Conservation (phyloP, 92 coral and sea anemone species). For the Micromussa lordhowensis region DNA sequence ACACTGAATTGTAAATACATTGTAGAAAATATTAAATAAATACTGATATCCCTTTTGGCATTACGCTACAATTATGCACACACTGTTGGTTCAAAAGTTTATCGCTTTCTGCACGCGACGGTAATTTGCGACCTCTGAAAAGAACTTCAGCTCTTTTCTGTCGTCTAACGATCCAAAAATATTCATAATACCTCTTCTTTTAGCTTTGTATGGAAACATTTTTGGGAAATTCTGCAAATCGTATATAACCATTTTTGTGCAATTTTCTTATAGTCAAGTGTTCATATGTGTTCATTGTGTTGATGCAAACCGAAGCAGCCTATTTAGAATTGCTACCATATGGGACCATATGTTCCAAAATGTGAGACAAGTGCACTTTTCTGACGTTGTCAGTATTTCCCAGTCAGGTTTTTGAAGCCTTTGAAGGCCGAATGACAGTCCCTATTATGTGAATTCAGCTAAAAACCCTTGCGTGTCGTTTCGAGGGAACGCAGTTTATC, state of each 20-base stretch:
- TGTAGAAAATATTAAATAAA: not conserved
- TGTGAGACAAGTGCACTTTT: conserved; percentile 1
- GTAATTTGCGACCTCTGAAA: conserved; percentile 2
- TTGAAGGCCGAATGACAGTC: not conserved
- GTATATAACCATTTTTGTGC: not conserved
- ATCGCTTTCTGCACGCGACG: conserved; percentile 7
- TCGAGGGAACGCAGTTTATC: conserved; percentile 15
- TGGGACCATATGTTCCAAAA: not conserved
- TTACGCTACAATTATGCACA: not conserved
- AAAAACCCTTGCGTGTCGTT: conserved; percentile 32
- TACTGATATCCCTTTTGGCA: not conserved
- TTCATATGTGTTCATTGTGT: not conserved
- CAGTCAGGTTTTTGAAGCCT: not conserved
- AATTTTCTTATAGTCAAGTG: not conserved
- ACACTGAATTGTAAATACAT: not conserved
- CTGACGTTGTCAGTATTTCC: not conserved
- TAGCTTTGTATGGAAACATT: not conserved
- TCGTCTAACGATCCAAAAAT: not conserved
- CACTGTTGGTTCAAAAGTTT: conserved; percentile 2
- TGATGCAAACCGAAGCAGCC: not conserved
- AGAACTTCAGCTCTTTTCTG: not conserved
- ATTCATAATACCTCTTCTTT: not conserved
- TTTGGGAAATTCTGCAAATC: not conserved
- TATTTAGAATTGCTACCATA: not conserved
- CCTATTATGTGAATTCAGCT: not conserved